Evolutionary conservation across 1,140 invertebrate species (phyloP).

Genomic region (Tetramorium parvispinum): DNA sequence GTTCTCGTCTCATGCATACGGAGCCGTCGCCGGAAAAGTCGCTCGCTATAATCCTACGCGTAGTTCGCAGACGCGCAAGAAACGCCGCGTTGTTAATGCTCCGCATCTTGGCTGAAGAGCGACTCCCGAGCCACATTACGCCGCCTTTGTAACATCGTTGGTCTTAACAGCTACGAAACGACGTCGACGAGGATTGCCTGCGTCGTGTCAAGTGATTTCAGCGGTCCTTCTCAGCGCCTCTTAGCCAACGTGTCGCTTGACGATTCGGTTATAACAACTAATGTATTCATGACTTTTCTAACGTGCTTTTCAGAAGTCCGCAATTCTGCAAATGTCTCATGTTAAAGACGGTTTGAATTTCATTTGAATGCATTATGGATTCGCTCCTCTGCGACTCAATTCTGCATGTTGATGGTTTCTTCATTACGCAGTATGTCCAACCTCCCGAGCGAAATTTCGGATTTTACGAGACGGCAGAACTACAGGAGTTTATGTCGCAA

Average conservation of each 20-base stretch:
- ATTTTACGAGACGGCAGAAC: not conserved
- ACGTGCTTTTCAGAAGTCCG: not conserved
- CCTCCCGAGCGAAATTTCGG: too few species aligned
- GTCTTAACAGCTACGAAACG: constrained; percentile 42
- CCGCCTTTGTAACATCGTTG: constrained; percentile 42
- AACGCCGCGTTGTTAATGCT: constrained; percentile 49
- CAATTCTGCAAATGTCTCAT: not conserved
- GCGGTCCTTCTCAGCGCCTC: not conserved
- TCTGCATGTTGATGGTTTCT: not conserved
- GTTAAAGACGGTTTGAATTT: not conserved
- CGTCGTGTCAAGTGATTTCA: not conserved
- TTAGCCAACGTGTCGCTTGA: constrained; percentile 24
- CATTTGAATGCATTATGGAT: not conserved
- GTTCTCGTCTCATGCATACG: not conserved
- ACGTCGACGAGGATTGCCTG: constrained; percentile 29
- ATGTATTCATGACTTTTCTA: constrained; percentile 29
- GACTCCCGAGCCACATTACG: constrained; percentile 44
- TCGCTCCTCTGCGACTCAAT: not conserved
- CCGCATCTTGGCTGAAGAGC: constrained; percentile 23
- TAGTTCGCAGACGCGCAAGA: constrained; percentile 60
- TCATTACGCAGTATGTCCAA: not conserved
- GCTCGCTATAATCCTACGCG: constrained; percentile 26
- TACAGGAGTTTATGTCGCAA: not conserved
- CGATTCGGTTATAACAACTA: constrained; percentile 8
- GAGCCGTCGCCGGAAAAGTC: constrained; percentile 22